Evolutionary conservation across 2,797 vertebrate species (phyloP).

Genomic region (Masticophis lateralis): DNA sequence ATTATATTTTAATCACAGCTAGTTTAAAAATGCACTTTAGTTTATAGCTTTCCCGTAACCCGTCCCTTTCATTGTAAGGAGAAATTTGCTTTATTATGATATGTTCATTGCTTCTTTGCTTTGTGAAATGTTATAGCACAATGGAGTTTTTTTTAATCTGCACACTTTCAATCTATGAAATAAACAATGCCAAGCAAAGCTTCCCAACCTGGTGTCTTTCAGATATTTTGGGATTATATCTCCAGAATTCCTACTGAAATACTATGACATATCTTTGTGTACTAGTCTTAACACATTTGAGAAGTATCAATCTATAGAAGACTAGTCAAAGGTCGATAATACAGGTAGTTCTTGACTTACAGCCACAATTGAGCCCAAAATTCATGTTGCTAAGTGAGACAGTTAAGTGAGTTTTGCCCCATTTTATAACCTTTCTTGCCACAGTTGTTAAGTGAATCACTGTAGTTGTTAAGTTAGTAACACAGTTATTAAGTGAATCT

Average conservation of each 20-base stretch:
- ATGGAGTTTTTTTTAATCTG: background rate
- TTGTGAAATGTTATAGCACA: background rate
- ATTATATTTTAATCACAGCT: background rate
- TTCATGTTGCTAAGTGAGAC: background rate
- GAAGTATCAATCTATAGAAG: background rate
- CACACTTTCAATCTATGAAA: background rate
- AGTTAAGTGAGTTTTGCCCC: background rate
- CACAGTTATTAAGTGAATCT: background rate
- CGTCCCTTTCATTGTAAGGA: background rate
- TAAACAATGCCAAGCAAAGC: background rate
- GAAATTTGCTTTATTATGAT: background rate
- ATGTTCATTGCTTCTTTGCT: background rate
- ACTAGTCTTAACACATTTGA: background rate
- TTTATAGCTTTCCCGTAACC: background rate
- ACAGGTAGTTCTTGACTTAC: background rate
- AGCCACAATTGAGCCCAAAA: background rate
- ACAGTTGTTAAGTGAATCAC: background rate
- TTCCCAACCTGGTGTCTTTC: background rate
- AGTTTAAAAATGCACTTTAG: background rate
- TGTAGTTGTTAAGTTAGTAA: background rate
- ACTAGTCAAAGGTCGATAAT: background rate
- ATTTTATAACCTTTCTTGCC: background rate
- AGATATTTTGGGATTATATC: background rate
- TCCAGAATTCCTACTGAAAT: background rate
- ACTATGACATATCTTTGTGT: background rate